Conservation (phyloP, 1,140 invertebrate genomes). For the Phthorimaea operculella region DNA sequence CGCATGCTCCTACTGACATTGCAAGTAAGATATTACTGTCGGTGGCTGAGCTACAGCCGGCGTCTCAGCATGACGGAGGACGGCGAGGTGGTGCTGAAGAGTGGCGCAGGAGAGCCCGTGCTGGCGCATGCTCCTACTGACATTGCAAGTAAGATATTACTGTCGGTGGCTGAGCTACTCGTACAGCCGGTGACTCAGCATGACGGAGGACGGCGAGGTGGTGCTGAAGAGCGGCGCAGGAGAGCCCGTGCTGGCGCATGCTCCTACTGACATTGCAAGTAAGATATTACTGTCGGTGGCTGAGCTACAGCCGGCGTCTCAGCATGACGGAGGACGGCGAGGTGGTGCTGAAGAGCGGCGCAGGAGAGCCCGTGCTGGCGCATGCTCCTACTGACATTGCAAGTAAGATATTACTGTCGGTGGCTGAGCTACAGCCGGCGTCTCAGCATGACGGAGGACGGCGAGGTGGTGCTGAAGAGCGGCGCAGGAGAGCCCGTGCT, state of each 20-base stretch:
- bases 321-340: constrained; percentile 56
- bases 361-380: constrained; percentile 48
- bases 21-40: constrained; percentile 52
- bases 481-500: constrained; percentile 51
- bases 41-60: too few species aligned
- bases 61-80: constrained; percentile 54
- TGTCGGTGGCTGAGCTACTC: too few species aligned
- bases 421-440: too few species aligned
- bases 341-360: constrained; percentile 54
- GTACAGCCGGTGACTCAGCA: constrained; percentile 52
- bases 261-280: constrained; percentile 60
- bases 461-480: constrained; percentile 55
- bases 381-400: constrained; percentile 59
- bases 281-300: too few species aligned
- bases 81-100: constrained; percentile 55
- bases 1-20: constrained; percentile 57
- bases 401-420: constrained; percentile 48
- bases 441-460: constrained; percentile 53
- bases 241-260: constrained; percentile 53
- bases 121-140: constrained; percentile 56
- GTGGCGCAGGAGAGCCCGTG: constrained; percentile 48
- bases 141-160: constrained; percentile 53
- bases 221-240: constrained; percentile 51
- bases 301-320: constrained; percentile 50
- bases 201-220: constrained; percentile 57